Percentiles rank a stretch among this genome's conserved stretches.
These are phyloP conservation scores for Luidia sarsii DNA, from an alignment of 53 echinoderm and acorn worm genomes.

Conservation along the genomic window DNA sequence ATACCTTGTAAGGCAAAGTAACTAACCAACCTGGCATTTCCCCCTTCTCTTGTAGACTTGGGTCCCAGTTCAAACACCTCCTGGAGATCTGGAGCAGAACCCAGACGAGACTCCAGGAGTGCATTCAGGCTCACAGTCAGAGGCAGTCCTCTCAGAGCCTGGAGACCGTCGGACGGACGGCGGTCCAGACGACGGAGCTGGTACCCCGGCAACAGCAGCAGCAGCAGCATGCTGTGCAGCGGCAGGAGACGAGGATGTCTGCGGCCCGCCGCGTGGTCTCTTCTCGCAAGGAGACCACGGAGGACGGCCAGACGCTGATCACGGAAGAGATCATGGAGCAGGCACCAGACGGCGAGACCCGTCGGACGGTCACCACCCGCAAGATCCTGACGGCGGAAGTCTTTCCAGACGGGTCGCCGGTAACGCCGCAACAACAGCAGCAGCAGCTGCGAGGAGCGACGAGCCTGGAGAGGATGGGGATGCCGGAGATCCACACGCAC, in stretches of 20 bases:
- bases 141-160: slow-evolving; percentile 17
- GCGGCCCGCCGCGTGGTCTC: slow-evolving; percentile 30
- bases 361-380: slow-evolving; percentile 34
- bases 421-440: not conserved
- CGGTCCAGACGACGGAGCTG: slow-evolving; percentile 28
- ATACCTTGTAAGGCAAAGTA: no score
- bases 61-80: slow-evolving; percentile 55
- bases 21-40: no score
- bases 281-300: slow-evolving; percentile 38
- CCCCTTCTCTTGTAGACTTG: slow-evolving; percentile 39
- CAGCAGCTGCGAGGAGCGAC: not conserved
- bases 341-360: slow-evolving; percentile 46
- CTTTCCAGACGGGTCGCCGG: not conserved
- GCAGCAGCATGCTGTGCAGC: not conserved
- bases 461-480: slow-evolving; percentile 8
- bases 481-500: slow-evolving; percentile 36
- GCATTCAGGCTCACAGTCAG: slow-evolving; percentile 15
- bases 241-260: slow-evolving; percentile 21
- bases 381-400: slow-evolving; percentile 33
- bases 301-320: slow-evolving; percentile 42
- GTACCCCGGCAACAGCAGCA: slow-evolving; percentile 27
- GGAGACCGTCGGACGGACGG: slow-evolving; percentile 18
- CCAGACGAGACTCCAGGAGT: slow-evolving; percentile 18
- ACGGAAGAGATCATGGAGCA: slow-evolving; percentile 39
- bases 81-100: slow-evolving; percentile 31